These are phyloP conservation scores for Psilopogon haemacephalus DNA, from an alignment of 2,113 vertebrate genomes.

Conservation along the genomic window DNA sequence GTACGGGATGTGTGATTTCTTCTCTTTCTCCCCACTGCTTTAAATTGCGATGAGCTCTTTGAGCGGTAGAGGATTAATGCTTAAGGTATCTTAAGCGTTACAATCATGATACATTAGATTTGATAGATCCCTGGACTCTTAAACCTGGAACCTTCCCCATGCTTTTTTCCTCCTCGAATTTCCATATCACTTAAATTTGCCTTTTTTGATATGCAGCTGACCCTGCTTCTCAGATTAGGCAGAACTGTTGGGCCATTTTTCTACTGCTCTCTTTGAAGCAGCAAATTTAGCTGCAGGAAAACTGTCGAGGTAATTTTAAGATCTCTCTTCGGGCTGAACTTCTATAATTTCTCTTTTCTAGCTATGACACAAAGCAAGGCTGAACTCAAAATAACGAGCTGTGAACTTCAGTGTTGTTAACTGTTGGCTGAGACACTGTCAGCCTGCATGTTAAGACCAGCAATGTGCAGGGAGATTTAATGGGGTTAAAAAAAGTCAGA, in stretches of 20 bases:
- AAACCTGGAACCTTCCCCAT: not conserved
- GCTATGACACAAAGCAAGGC: conserved; percentile 27
- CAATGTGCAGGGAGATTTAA: conserved; percentile 22
- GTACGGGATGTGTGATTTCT: not conserved
- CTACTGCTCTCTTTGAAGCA: conserved; percentile 61
- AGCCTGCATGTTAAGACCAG: conserved; percentile 30
- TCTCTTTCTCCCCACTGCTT: not conserved
- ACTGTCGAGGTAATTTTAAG: conserved; percentile 54
- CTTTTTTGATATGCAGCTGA: not conserved
- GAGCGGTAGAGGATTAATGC: not conserved
- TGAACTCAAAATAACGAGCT: conserved; percentile 61
- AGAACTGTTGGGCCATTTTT: not conserved
- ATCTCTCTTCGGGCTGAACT: conserved; percentile 38
- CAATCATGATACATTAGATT: fast-evolving
- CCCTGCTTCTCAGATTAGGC: not conserved
- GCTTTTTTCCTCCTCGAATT: too few relatives aligned
- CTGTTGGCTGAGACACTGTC: conserved; percentile 51
- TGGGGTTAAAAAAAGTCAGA: not conserved
- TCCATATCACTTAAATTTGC: not conserved
- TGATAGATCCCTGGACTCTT: not conserved
- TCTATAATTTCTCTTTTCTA: conserved; percentile 8
- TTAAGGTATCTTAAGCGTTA: not conserved
- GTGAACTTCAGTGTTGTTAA: conserved; percentile 29
- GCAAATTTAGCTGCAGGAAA: conserved; percentile 32
- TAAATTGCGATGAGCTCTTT: not conserved